Percentiles rank a stretch among this genome's conserved stretches.
Conservation (phyloP, 2,113 vertebrate species). For the Neofelis nebulosa region DNA sequence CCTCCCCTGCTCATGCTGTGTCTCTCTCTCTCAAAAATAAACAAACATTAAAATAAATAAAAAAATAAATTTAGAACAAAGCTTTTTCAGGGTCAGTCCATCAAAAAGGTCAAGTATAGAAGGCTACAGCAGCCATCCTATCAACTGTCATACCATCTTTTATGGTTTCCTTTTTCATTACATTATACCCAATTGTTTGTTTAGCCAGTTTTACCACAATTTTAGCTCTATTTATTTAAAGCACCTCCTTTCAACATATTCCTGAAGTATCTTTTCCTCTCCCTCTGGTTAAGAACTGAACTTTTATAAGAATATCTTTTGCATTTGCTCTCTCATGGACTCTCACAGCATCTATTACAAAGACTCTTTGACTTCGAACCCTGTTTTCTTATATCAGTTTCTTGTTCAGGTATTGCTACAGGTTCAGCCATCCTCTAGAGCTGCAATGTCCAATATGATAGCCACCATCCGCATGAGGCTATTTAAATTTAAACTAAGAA, state of each 20-base stretch:
- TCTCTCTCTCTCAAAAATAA: no score
- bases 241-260: not conserved
- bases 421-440: not conserved
- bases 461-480: not conserved
- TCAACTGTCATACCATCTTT: not conserved
- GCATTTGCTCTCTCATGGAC: not conserved
- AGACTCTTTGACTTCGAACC: not conserved
- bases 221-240: not conserved
- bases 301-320: not conserved
- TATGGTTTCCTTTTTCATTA: not conserved
- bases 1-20: no score
- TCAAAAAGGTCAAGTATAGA: not conserved
- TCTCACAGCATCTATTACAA: not conserved
- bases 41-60: no score
- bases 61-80: not conserved
- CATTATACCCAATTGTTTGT: not conserved
- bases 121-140: not conserved
- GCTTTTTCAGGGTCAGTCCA: not conserved
- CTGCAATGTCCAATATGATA: not conserved
- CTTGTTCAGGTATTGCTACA: not conserved
- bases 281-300: not conserved
- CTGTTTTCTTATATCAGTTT: not conserved
- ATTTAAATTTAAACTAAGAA: not conserved
- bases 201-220: not conserved
- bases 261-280: not conserved